phyloP scores from a whole-genome alignment of 2,888 invertebrate species.

The Phoenoteleia sp. region DNA sequence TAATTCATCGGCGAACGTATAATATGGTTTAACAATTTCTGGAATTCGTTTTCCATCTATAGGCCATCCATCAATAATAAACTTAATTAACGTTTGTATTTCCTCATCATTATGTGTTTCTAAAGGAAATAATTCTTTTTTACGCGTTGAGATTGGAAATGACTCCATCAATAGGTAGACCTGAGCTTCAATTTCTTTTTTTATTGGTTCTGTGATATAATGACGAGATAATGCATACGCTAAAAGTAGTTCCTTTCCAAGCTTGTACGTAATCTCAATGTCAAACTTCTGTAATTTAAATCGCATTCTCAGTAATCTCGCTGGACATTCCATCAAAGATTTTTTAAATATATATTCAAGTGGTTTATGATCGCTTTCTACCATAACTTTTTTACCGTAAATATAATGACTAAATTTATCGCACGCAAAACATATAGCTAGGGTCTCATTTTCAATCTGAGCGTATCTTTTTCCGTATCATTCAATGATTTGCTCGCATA shows the following conservation, averaged over 20 bases:
- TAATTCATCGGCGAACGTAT: conserved; percentile 34
- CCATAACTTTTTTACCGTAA: conserved; percentile 74
- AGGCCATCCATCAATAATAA: conserved; percentile 76
- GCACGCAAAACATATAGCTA: conserved; percentile 80
- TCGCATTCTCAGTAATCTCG: conserved; percentile 61
- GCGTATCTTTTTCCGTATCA: conserved; percentile 76
- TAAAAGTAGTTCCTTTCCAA: conserved; percentile 78
- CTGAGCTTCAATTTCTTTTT: conserved; percentile 48
- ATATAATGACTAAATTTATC: conserved; percentile 81
- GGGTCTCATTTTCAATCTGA: conserved; percentile 82
- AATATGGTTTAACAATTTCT: conserved; percentile 49
- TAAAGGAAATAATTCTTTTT: conserved; percentile 20
- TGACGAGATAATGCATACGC: conserved; percentile 80
- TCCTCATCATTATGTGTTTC: conserved; percentile 44
- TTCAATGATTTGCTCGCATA: conserved; percentile 80
- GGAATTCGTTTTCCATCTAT: conserved; percentile 62
- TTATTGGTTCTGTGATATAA: conserved; percentile 19
- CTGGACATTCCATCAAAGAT: conserved; percentile 53
- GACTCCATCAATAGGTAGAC: conserved; percentile 40
- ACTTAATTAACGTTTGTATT: conserved; percentile 70
- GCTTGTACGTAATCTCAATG: conserved; percentile 70
- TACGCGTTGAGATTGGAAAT: conserved; percentile 40
- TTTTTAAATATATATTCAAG: conserved; percentile 78
- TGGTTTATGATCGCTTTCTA: conserved; percentile 80
- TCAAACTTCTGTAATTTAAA: conserved; percentile 65